Base-by-base conservation (phyloP, 2,797 vertebrate genomes). In the Morelia viridis region DNA sequence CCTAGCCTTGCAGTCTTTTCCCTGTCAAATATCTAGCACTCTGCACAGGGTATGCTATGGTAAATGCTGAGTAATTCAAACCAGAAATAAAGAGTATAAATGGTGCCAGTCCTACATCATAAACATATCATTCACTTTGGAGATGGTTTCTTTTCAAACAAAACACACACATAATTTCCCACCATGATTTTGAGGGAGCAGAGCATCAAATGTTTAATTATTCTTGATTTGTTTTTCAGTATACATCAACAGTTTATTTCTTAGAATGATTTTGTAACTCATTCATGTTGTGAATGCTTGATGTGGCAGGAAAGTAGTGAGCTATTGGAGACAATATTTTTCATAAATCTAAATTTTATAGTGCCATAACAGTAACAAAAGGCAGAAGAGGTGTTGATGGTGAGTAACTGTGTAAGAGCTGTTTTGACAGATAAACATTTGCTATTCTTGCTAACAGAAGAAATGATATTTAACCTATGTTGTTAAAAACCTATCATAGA, bases 191-290 rank as follows among this genome's bases (percentile, higher is more conserved):
- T 89, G 93, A 94, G 19, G 65, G 92, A 96, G 60, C 57, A 92
- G 91, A 96, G 89, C n/a, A 24, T 71, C 90, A 94, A 92, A 93
- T 90, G 89, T 95, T 96, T 94, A 95, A 96, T 95, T 95, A 95
- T 61, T 91, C 91, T 41, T 95, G 68, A 95, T 92, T 94, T 94
- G 83, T 91, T 94, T 96, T 95, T 92, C 91, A 94, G 15, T 92
- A 87, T 92, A 93, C 56, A 94, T 95, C 91, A 95, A 92, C 89
- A 94, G 90, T 58, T 64, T 50, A 93, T 91, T 95, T 96, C 92
- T 95, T 80, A 90, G 92, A 95, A 94, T 0, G 0, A 84, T 89
- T 94, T 95, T 92, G 83, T 28, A 11, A 85, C n/a, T 95, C 83
- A 80, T 91, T 93, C 91, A 91, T 89, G 57, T 85, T 94, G 85